Evolutionary conservation across 2,113 vertebrate genomes (phyloP).

Genomic region (Orthochromis indermauri): DNA sequence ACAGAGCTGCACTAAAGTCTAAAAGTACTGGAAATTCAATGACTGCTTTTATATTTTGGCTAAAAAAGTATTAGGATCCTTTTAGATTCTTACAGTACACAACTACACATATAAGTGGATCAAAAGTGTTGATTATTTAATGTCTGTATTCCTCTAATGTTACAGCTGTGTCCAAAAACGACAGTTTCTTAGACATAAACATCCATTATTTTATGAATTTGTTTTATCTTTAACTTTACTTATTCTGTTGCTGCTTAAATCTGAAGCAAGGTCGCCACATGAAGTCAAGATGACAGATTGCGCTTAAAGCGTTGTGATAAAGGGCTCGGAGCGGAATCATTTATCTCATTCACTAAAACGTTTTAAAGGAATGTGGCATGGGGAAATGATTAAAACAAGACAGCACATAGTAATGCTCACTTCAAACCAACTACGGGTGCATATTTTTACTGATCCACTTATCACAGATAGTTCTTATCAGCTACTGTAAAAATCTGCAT

Average conservation of each 20-base stretch:
- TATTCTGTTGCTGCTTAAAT: neutral
- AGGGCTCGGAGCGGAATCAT: neutral
- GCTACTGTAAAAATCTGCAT: neutral
- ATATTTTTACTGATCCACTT: neutral
- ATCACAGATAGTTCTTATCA: neutral
- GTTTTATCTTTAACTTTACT: neutral
- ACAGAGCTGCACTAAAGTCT: neutral
- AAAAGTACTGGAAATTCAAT: neutral
- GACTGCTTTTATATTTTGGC: neutral
- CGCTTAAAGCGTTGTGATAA: neutral
- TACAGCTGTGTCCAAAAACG: neutral
- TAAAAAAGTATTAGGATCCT: neutral
- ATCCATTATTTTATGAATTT: neutral
- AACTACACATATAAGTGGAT: neutral
- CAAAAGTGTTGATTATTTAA: neutral
- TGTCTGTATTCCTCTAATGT: neutral
- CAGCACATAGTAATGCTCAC: neutral
- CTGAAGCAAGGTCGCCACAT: neutral
- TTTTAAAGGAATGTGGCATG: neutral
- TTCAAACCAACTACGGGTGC: neutral
- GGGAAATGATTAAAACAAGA: neutral
- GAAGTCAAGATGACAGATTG: neutral
- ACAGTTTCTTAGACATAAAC: neutral
- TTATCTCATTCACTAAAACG: neutral
- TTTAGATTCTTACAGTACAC: fast-evolving